A percentile compares a stretch with the other conserved stretches of the same genome.
Evolutionary conservation across 2,797 vertebrate genomes (phyloP).

Genomic region (Danio choprae): DNA sequence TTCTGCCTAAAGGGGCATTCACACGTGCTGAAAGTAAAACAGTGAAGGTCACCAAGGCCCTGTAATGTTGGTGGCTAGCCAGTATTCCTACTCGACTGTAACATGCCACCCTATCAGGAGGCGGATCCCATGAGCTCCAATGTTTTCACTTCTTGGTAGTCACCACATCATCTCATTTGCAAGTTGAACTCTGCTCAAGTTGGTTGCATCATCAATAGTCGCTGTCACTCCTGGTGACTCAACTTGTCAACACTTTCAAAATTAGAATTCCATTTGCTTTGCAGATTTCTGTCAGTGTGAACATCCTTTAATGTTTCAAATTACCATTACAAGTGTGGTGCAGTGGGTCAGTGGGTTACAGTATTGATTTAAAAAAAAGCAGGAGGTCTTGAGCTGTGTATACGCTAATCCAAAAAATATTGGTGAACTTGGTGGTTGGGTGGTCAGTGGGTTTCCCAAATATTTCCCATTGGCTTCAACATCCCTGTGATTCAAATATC

Average conservation of each 20-base stretch:
- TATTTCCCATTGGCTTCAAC: neutral
- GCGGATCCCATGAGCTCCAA: neutral
- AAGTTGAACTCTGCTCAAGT: neutral
- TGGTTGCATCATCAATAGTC: neutral
- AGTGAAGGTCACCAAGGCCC: neutral
- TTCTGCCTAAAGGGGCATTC: neutral
- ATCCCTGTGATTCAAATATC: too few relatives aligned
- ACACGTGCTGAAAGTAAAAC: neutral
- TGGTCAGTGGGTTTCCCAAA: neutral
- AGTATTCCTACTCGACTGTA: neutral
- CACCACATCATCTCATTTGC: constrained; percentile 7
- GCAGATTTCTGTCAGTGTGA: neutral
- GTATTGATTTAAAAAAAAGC: neutral
- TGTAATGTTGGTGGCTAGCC: neutral
- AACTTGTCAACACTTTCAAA: too few relatives aligned
- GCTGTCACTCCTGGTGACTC: neutral
- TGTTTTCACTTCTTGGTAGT: neutral
- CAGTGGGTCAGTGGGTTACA: neutral
- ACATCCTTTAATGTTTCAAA: neutral
- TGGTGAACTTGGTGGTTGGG: neutral
- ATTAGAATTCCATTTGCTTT: neutral
- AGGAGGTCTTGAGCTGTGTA: neutral
- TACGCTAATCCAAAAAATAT: neutral
- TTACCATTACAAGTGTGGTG: neutral
- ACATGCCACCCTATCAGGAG: neutral